phyloP scores from a whole-genome alignment of 2,113 vertebrate species.

The Ptilorrhoa leucosticta region DNA sequence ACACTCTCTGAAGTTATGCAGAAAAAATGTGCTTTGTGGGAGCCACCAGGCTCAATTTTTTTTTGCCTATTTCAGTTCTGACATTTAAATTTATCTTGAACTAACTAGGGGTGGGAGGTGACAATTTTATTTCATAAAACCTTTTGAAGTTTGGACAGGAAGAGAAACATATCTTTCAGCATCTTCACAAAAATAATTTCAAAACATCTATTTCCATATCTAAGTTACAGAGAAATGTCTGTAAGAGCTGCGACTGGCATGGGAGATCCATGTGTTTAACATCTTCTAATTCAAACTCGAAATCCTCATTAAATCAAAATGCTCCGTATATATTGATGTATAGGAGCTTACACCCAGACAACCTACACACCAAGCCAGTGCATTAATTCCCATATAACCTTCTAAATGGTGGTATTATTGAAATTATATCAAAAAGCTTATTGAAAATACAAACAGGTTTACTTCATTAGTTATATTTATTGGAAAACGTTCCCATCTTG shows the following conservation, averaged over 20 bases:
- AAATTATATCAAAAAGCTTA: neutral
- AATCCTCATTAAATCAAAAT: neutral
- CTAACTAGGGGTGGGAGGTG: neutral
- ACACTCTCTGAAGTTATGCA: neutral
- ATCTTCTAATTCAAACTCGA: neutral
- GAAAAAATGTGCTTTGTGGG: neutral
- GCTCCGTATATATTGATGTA: neutral
- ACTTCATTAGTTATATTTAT: neutral
- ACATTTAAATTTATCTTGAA: constrained; percentile 10
- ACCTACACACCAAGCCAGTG: neutral
- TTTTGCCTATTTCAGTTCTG: neutral
- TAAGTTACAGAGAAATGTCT: neutral
- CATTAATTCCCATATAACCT: neutral
- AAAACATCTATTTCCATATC: constrained; percentile 1
- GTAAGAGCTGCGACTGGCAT: neutral
- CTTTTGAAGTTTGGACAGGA: neutral
- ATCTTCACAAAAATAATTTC: constrained; percentile 2
- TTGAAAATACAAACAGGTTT: neutral
- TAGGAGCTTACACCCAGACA: neutral
- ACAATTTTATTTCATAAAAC: constrained; percentile 20
- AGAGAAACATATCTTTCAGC: neutral
- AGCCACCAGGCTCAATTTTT: neutral
- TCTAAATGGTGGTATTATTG: neutral
- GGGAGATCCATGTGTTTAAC: neutral
- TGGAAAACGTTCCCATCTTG: neutral